phyloP scores from a whole-genome alignment of 2,113 vertebrate genomes.

The Apeltes quadracus region DNA sequence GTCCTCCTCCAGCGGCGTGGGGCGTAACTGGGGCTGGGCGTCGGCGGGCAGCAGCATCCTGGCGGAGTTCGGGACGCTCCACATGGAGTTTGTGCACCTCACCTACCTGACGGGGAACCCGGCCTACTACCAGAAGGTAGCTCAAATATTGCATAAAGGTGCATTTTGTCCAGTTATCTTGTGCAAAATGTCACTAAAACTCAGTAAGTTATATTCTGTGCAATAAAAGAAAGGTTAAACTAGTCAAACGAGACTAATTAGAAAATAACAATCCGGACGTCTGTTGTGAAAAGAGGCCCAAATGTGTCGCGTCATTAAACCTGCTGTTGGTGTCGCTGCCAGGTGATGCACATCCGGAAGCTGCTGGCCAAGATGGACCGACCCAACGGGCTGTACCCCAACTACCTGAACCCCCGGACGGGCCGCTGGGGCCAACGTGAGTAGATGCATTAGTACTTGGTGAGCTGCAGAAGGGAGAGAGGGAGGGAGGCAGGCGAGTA shows the following conservation, averaged over 20 bases:
- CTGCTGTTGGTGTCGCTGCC: background rate
- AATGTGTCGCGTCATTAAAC: background rate
- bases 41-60: slow-evolving; percentile 98
- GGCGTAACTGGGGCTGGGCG: slow-evolving; percentile 99
- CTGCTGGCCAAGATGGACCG: slow-evolving; percentile 98
- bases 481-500: slow-evolving; percentile 32
- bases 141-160: no score
- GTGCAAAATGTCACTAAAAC: background rate
- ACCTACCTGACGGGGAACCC: slow-evolving; percentile 96
- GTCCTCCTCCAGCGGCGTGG: slow-evolving; percentile 86
- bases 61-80: slow-evolving; percentile 96
- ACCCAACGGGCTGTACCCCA: slow-evolving; percentile 98
- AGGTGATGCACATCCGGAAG: slow-evolving; percentile 99
- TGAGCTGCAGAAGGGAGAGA: slow-evolving; percentile 7
- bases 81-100: slow-evolving; percentile 98
- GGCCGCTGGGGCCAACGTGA: slow-evolving; percentile 99
- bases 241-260: background rate
- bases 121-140: slow-evolving; percentile 92
- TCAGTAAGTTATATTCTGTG: background rate
- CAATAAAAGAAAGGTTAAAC: background rate
- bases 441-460: slow-evolving; percentile 61
- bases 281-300: background rate
- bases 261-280: background rate
- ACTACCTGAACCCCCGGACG: slow-evolving; percentile 97
- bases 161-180: no score